phyloP scores from a whole-genome alignment of 1,140 invertebrate genomes.

The Drosophila rufa region DNA sequence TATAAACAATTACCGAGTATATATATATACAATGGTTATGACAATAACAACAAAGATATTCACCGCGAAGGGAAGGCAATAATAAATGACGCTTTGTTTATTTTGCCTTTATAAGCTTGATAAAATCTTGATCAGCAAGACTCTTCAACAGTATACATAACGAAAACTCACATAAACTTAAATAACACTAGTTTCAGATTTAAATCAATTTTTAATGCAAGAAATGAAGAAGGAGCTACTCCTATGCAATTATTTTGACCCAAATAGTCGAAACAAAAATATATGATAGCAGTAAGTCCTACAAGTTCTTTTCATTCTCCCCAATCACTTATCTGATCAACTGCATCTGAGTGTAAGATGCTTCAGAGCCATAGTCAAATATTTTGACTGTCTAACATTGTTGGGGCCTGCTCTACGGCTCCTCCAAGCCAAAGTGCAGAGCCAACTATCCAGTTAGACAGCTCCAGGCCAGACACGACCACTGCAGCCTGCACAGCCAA shows the following conservation, averaged over 20 bases:
- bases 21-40: slow-evolving; percentile 26
- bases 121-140: background rate
- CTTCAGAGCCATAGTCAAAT: slow-evolving; percentile 3
- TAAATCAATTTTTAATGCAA: too few species aligned
- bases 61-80: background rate
- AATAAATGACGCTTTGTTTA: slow-evolving; percentile 10
- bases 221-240: too few species aligned
- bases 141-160: background rate
- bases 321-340: background rate
- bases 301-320: background rate
- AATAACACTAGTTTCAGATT: too few species aligned
- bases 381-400: slow-evolving; percentile 23
- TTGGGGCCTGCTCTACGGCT: background rate
- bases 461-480: slow-evolving; percentile 46
- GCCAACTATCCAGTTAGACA: slow-evolving; percentile 46
- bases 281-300: background rate
- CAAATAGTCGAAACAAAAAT: background rate
- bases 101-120: slow-evolving; percentile 1
- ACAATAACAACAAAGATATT: slow-evolving; percentile 3
- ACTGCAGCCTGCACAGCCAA: slow-evolving; percentile 34
- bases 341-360: background rate
- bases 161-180: background rate
- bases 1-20: slow-evolving; percentile 35
- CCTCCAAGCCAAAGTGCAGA: slow-evolving; percentile 5
- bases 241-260: too few species aligned